phyloP scores from a whole-genome alignment of 2,113 vertebrate species.

The Oryzias melastigma region DNA sequence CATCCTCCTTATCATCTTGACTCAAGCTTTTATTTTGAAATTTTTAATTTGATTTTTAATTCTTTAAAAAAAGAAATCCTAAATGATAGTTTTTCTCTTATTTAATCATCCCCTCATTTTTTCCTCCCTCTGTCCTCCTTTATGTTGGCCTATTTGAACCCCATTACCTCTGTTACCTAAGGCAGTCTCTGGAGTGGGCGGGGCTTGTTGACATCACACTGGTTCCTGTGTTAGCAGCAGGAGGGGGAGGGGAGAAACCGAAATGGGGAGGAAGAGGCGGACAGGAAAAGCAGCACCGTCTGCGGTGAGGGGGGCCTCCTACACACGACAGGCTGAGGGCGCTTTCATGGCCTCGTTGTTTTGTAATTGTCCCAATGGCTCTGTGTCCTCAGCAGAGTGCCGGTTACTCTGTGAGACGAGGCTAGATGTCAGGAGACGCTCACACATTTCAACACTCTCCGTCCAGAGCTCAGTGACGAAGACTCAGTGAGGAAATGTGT shows the following conservation, averaged over 20 bases:
- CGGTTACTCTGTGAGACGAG: slow-evolving; percentile 32
- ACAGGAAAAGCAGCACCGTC: slow-evolving; percentile 32
- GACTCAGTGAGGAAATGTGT: slow-evolving; percentile 18
- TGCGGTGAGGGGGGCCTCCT: slow-evolving; percentile 2
- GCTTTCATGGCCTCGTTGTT: slow-evolving; percentile 69
- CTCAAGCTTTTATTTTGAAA: too few relatives aligned
- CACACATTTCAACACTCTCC: slow-evolving; percentile 15
- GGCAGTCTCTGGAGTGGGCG: slow-evolving; percentile 54
- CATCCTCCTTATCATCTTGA: too few relatives aligned
- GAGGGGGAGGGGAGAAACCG: slow-evolving; percentile 14
- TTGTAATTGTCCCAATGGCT: slow-evolving; percentile 75
- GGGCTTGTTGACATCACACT: slow-evolving; percentile 56
- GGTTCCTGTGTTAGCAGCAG: slow-evolving; percentile 45
- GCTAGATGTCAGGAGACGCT: slow-evolving; percentile 24
- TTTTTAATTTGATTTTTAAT: too few relatives aligned
- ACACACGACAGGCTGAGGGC: slow-evolving; percentile 16
- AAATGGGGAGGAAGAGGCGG: slow-evolving; percentile 29
- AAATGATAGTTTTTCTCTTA: too few relatives aligned
- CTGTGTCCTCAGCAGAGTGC: slow-evolving; percentile 46
- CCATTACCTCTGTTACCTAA: slow-evolving; percentile 68
- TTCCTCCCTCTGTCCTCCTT: background rate
- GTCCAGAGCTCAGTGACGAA: background rate
- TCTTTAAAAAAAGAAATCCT: too few relatives aligned
- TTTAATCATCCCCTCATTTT: background rate
- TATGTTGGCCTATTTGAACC: slow-evolving; percentile 43